Evolutionary conservation across 2,888 invertebrate genomes (phyloP).

Genomic region (Platycnemis pennipes): DNA sequence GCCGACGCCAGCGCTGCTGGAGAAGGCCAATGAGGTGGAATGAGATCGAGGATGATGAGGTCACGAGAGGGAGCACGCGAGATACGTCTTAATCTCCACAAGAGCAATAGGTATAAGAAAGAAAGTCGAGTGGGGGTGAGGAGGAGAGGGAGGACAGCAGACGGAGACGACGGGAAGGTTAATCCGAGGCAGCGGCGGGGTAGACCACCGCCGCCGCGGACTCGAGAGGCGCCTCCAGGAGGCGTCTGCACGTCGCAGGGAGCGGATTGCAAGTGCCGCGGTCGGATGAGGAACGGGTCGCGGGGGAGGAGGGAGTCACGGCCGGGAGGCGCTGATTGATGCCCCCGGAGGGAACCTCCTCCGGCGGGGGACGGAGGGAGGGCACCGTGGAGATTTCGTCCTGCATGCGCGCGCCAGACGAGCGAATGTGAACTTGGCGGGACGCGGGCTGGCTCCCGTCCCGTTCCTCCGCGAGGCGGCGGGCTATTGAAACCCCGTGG

Average conservation of each 20-base stretch:
- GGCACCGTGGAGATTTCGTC: not conserved
- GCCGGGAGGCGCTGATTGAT: slow-evolving; percentile 50
- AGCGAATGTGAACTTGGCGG: not conserved
- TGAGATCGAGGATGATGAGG: not conserved
- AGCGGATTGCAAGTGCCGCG: slow-evolving; percentile 49
- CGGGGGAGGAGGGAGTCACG: not conserved
- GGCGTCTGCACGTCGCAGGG: slow-evolving; percentile 43
- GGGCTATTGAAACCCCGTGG: not conserved
- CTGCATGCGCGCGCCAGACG: not conserved
- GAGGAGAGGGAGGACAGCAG: not conserved
- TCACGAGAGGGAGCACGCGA: not conserved
- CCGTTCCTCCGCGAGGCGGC: not conserved
- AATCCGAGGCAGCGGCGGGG: not conserved
- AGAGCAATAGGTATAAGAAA: not conserved
- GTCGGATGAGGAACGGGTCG: not conserved
- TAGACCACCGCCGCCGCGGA: not conserved
- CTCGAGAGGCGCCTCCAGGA: slow-evolving; percentile 28
- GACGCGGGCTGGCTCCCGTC: not conserved
- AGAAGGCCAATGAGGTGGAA: not conserved
- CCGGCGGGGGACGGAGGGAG: not conserved
- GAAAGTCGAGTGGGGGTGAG: not conserved
- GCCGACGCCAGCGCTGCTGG: not conserved
- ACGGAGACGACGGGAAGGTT: not conserved
- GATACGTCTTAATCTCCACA: not conserved
- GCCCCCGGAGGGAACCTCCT: not conserved